Conservation (phyloP, 2,797 vertebrate genomes). For the Brachyrhaphis roseni region DNA sequence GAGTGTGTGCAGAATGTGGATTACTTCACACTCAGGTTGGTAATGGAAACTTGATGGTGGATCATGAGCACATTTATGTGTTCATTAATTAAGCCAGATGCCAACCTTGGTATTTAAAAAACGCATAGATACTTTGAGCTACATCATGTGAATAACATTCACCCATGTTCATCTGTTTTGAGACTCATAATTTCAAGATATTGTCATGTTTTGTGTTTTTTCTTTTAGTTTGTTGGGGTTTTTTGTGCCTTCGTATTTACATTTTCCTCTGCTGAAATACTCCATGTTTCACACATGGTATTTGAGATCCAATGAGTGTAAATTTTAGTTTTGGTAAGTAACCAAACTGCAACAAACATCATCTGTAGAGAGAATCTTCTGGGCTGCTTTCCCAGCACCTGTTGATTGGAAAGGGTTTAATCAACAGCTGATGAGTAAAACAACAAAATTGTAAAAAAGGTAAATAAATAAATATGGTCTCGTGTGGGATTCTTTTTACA, state of each 20-base stretch:
- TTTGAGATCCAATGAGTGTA: background rate
- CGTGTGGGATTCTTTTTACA: too few relatives aligned
- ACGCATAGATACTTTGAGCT: background rate
- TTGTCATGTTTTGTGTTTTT: background rate
- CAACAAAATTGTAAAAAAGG: too few relatives aligned
- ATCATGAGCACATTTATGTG: conserved; percentile 3
- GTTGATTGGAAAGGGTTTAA: background rate
- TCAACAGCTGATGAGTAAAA: background rate
- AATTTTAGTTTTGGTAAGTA: background rate
- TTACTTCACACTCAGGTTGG: background rate
- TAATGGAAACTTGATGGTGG: background rate
- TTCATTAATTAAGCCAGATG: background rate
- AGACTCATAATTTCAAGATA: background rate
- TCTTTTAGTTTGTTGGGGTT: too few relatives aligned
- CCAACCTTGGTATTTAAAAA: background rate
- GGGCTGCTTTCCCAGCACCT: background rate
- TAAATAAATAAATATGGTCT: too few relatives aligned
- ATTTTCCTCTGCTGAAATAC: background rate
- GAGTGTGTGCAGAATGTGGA: background rate
- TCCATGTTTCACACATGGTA: background rate
- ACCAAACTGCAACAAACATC: background rate
- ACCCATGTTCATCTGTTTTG: background rate
- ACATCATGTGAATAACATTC: background rate
- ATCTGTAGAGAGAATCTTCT: background rate
- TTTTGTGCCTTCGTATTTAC: background rate